phyloP scores from a whole-genome alignment of 2,888 invertebrate species.

The Ophioninae sp. region DNA sequence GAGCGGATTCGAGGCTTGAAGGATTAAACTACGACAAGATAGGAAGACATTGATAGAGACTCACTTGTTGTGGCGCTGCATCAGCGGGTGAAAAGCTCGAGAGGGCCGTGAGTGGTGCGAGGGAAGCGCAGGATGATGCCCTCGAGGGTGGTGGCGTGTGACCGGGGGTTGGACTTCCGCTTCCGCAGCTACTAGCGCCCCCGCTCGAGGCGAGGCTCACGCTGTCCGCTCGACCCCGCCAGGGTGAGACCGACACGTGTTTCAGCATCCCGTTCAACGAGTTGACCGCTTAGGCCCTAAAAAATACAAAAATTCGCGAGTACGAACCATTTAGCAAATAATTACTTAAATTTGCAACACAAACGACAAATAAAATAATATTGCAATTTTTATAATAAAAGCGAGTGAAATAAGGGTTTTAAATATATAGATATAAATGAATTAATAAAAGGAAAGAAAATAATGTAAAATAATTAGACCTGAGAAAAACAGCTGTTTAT shows the following conservation, averaged over 20 bases:
- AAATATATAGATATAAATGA: too few relatives aligned
- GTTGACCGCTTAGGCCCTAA: constrained; percentile 32
- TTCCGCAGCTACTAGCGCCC: constrained; percentile 84
- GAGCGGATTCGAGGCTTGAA: too few relatives aligned
- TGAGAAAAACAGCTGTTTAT: too few relatives aligned
- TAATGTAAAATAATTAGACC: too few relatives aligned
- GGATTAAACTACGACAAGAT: too few relatives aligned
- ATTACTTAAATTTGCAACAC: neutral
- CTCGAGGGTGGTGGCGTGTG: constrained; percentile 83
- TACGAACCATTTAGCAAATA: neutral
- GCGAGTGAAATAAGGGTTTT: too few relatives aligned
- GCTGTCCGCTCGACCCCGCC: constrained; percentile 92
- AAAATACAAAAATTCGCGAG: neutral
- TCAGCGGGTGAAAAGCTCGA: constrained; percentile 79
- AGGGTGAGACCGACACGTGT: constrained; percentile 94
- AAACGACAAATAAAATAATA: too few relatives aligned
- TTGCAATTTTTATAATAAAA: too few relatives aligned
- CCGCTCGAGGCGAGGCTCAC: constrained; percentile 89
- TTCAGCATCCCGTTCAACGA: constrained; percentile 86
- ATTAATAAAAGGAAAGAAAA: too few relatives aligned
- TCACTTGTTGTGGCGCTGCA: constrained; percentile 77
- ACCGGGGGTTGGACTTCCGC: constrained; percentile 87
- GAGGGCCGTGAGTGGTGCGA: constrained; percentile 77
- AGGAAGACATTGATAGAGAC: constrained; percentile 44
- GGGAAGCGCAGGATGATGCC: constrained; percentile 79